Base-by-base conservation (phyloP, 1,140 invertebrate species). In the Polyergus mexicanus region DNA sequence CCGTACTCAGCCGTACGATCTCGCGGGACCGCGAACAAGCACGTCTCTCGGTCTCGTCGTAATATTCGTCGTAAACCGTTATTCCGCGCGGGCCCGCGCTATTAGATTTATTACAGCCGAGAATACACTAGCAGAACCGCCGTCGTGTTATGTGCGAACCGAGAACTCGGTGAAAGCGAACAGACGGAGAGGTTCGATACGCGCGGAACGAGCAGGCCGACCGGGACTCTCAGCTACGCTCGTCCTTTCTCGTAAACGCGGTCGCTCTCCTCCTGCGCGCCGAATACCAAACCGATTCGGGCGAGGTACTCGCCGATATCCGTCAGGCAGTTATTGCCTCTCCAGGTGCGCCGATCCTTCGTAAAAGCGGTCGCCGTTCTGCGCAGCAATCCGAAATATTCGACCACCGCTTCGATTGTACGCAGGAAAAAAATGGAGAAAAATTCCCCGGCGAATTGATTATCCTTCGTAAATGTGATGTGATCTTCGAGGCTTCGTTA, bases 81-180 rank as follows among this genome's bases (percentile, higher is more conserved):
- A 54, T 6, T 62, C 65, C 81, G 41, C 41, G 41, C 41, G 41
- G 56, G 19, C 84, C 38, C 25, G 68, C 25, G 78, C 78, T 89
- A 77, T 89, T 87, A 84, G 88, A 89, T 89, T 87, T 89, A 83
- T 89, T 44, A 56, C 56, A 56, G 47, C 56, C 3, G 62, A 19
- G 85, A 38, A 28, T 10, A 19, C 54, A 19, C 54, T 38, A 7
- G 7, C n/a, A 58, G 68, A n/a, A 10, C 7, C 44, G 32, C 3
- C 16, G 62, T 7, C 13, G 22, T 25, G 47, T 47, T 28, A 22
- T 16, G 71, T 7, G 28, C 32, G 38, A 75, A 47, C 10, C 8
- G 44, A 41, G 25, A 66, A 38, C 72, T 41, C 63, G 84, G 90
- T 91, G 88, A 91, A 91, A 91, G 90, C 90, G 88, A 89, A 85